phyloP scores from a whole-genome alignment of 1,140 invertebrate genomes.

The Musca vetustissima region DNA sequence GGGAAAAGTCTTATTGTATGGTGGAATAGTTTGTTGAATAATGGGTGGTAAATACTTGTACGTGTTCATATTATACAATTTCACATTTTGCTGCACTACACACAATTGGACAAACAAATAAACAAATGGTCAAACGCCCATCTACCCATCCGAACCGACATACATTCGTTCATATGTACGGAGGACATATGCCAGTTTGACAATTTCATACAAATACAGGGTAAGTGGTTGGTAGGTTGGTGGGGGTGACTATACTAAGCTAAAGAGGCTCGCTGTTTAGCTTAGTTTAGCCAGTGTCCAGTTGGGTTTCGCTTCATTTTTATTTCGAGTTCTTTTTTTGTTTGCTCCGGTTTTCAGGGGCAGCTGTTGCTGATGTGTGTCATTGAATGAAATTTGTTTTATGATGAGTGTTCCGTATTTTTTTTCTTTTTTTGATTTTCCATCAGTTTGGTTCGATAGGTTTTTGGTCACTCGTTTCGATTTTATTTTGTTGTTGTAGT shows the following conservation, averaged over 20 bases:
- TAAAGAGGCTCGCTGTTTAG: too few relatives aligned
- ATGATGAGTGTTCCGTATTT: constrained; percentile 18
- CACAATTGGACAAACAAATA: not conserved
- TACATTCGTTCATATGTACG: not conserved
- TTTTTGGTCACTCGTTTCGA: not conserved
- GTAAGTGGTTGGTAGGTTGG: too few relatives aligned
- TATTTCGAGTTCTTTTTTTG: too few relatives aligned
- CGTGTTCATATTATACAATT: constrained; percentile 16
- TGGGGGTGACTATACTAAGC: too few relatives aligned
- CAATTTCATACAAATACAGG: not conserved
- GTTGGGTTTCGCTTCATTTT: too few relatives aligned
- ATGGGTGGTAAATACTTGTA: constrained; percentile 20
- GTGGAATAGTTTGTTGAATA: constrained; percentile 8
- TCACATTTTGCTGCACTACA: not conserved
- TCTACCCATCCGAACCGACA: not conserved
- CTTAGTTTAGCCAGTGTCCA: constrained; percentile 19
- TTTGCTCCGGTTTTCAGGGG: not conserved
- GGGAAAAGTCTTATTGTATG: too few relatives aligned
- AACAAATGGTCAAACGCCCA: constrained; percentile 4
- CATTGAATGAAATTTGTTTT: constrained; percentile 23
- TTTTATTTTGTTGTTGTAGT: not conserved
- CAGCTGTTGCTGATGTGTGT: constrained; percentile 23
- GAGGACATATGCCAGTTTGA: constrained; percentile 5
- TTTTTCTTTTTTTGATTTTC: not conserved
- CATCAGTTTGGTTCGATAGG: constrained; percentile 1